Conservation (phyloP, 2,888 invertebrate species). For the Zhuqinia jingwanae region DNA sequence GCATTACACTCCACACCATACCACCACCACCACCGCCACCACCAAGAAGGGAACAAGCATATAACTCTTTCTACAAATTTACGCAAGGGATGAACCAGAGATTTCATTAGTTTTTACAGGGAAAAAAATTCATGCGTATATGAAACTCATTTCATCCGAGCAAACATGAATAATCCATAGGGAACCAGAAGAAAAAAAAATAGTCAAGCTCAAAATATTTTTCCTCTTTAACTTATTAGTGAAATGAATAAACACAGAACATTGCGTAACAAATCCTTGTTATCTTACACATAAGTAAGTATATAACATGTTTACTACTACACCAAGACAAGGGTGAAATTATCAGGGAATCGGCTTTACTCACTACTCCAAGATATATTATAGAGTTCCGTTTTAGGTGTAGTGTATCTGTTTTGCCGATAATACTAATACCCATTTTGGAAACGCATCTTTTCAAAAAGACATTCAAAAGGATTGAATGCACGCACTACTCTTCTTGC, state of each 20-base stretch:
- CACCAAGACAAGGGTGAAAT: background rate
- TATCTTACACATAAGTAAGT: background rate
- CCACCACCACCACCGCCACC: background rate
- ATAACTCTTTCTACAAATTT: constrained; percentile 1
- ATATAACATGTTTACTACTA: no score
- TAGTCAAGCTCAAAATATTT: constrained; percentile 19
- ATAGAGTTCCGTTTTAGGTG: background rate
- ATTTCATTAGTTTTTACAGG: constrained; percentile 40
- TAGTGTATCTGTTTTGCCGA: background rate
- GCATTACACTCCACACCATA: background rate
- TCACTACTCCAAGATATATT: background rate
- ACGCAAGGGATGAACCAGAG: constrained; percentile 10
- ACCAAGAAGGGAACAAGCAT: background rate
- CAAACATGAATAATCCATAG: constrained; percentile 47
- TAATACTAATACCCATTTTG: background rate
- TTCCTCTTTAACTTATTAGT: background rate
- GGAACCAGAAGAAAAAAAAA: constrained; percentile 53
- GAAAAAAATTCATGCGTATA: constrained; percentile 4
- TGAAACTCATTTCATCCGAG: constrained; percentile 29
- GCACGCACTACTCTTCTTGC: background rate
- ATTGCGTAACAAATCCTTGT: constrained; percentile 17
- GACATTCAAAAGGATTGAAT: no score
- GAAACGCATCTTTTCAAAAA: background rate
- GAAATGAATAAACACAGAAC: constrained; percentile 22
- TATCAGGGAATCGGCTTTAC: background rate